A percentile compares a stretch with the other conserved stretches of the same genome.
phyloP scores from a whole-genome alignment of 2,888 invertebrate genomes.

The Protodeltote pygarga region DNA sequence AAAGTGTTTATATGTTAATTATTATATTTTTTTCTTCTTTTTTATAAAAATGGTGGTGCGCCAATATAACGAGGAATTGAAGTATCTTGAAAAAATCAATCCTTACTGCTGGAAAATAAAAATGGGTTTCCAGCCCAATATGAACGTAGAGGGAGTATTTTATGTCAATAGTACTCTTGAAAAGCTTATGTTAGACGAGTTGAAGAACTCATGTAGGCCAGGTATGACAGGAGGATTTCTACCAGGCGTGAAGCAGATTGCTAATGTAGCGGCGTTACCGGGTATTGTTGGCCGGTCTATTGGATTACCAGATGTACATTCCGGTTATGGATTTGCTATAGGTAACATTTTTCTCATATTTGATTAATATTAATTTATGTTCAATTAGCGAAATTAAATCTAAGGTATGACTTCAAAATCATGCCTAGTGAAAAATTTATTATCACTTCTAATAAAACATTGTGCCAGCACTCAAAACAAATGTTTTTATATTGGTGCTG shows the following conservation, averaged over 20 bases:
- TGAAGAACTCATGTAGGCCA: constrained; percentile 95
- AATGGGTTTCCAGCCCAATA: constrained; percentile 99
- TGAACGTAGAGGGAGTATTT: constrained; percentile 99
- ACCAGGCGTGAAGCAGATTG: constrained; percentile 99
- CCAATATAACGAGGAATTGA: constrained; percentile 96
- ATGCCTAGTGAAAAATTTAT: no score
- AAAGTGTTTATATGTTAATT: no score
- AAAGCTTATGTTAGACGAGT: constrained; percentile 98
- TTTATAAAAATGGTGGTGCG: constrained; percentile 92
- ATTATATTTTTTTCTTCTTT: not conserved
- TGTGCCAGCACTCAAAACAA: no score
- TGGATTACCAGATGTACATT: constrained; percentile 98
- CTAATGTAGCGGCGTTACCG: constrained; percentile 99
- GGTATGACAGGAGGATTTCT: constrained; percentile 98
- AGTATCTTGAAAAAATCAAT: constrained; percentile 96
- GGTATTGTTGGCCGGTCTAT: constrained; percentile 98
- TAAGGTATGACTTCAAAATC: no score
- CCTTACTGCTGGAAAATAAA: constrained; percentile 97
- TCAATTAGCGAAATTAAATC: no score
- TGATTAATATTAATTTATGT: no score
- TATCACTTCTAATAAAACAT: no score
- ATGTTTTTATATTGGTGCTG: no score
- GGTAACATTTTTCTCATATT: constrained; percentile 88
- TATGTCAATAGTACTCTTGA: constrained; percentile 97
- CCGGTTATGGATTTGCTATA: constrained; percentile 99